Conservation (phyloP, 2,888 invertebrate species). For the Chironomus riparius region DNA sequence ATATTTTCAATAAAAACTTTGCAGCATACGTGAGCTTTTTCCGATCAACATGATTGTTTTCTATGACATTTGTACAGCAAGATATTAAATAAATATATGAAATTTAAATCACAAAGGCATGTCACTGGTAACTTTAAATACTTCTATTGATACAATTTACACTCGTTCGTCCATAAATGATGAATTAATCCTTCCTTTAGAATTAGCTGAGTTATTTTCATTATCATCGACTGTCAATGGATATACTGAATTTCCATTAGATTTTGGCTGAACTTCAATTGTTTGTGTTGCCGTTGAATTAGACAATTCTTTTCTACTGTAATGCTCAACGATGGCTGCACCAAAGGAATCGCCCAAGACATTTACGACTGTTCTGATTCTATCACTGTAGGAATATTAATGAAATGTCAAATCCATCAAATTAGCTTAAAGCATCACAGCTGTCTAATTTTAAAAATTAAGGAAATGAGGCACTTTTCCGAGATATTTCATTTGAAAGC, state of each 20-base stretch:
- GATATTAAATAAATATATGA: constrained; percentile 17
- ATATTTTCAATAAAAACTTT: too few species aligned
- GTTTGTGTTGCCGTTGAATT: background rate
- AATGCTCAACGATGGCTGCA: constrained; percentile 61
- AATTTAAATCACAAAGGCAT: too few species aligned
- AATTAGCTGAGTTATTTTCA: too few species aligned
- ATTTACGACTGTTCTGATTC: constrained; percentile 55
- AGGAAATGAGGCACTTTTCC: too few species aligned
- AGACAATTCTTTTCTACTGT: constrained; percentile 46
- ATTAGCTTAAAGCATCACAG: too few species aligned
- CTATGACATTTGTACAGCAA: background rate
- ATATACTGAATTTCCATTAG: background rate
- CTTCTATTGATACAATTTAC: constrained; percentile 13
- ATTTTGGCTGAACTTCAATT: background rate
- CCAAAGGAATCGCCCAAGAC: constrained; percentile 68
- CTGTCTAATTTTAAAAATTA: too few species aligned
- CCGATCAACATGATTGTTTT: background rate
- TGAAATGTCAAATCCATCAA: too few species aligned
- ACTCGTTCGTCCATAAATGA: constrained; percentile 28
- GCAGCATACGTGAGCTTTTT: too few species aligned
- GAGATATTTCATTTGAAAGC: too few species aligned
- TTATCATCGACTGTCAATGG: background rate
- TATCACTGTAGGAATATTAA: constrained; percentile 41
- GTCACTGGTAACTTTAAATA: too few species aligned
- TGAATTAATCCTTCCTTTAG: background rate